Evolutionary conservation across 2,797 vertebrate genomes (phyloP), one percentile per base, ranked within the genome.

Genomic region (Aplochiton taeniatus): DNA sequence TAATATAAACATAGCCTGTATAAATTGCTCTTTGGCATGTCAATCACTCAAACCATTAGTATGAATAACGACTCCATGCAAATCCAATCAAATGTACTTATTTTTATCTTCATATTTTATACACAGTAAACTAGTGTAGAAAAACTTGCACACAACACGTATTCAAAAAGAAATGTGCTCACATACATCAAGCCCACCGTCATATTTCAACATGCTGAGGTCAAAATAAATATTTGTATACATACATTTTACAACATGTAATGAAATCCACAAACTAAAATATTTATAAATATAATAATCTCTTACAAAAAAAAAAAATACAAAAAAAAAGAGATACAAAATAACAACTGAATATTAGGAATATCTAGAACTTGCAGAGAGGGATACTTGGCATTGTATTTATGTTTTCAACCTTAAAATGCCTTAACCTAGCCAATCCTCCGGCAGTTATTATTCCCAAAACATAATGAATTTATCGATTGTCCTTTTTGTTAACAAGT

Each of bases 171-270:
- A 88, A 89, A 87, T 91, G 84, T 90, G 88, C 78, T 92, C 65
- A 69, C 82, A 85, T 78, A 87, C 76, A 77, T 87, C 89, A 86
- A 90, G 75, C 85, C 79, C 72, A 82, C 77, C 81, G 78, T 86
- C 80, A 78, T 79, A 82, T 85, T 70, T 80, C 64, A 67, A 84
- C 91, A 95, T 95, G 93, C 94, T 90, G 83, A 91, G 89, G 65
- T 87, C 85, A 89, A 92, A 94, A 95, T 94, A 93, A 94, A 95
- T 93, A 93, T 90, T 73, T 78, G 70, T 90, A 87, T 88, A 88
- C 83, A 91, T 88, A 88, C 83, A 91, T 84, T 93, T 92, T 92
- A 94, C 91, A 95, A 90, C 88, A 87, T 82, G 79, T 80, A 73
- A 58, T 58, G 82, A 72, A 68, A 75, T 47, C 77, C 69, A 82